Conservation (phyloP, 2,797 vertebrate species). For the Melanogrammus aeglefinus region DNA sequence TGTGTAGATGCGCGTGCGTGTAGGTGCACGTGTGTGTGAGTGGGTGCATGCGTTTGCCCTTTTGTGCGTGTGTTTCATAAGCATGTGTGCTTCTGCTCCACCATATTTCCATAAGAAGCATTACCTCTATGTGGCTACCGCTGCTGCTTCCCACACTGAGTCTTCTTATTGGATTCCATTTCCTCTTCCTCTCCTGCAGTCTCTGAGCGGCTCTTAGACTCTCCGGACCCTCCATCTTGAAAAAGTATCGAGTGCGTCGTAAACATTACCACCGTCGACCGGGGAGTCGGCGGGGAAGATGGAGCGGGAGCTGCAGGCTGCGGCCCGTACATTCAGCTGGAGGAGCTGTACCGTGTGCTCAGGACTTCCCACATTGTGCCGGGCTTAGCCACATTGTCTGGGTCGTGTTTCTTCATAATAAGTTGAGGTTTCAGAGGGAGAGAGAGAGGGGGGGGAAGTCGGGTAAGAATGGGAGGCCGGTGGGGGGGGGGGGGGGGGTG, state of each 20-base stretch:
- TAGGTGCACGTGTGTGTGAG: slow-evolving; percentile 1
- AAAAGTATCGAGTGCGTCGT: slow-evolving; percentile 28
- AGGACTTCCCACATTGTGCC: slow-evolving; percentile 37
- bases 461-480: neutral
- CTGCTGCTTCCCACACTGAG: neutral
- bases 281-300: slow-evolving; percentile 41
- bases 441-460: neutral
- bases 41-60: neutral
- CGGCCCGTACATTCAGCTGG: slow-evolving; percentile 18
- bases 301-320: slow-evolving; percentile 29
- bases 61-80: neutral
- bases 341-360: slow-evolving; percentile 8
- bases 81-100: neutral
- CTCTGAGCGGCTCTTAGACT: slow-evolving; percentile 30
- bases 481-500: too few species aligned
- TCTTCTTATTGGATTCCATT: slow-evolving; percentile 37
- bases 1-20: neutral
- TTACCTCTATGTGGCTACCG: slow-evolving; percentile 6
- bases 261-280: slow-evolving; percentile 39
- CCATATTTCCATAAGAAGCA: slow-evolving; percentile 15
- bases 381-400: slow-evolving; percentile 30
- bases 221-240: slow-evolving; percentile 25
- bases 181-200: slow-evolving; percentile 26
- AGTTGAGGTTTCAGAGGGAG: slow-evolving; percentile 13
- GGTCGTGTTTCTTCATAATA: slow-evolving; percentile 58